Evolutionary conservation across 2,888 invertebrate species (phyloP).

Genomic region (Phasia obesa): DNA sequence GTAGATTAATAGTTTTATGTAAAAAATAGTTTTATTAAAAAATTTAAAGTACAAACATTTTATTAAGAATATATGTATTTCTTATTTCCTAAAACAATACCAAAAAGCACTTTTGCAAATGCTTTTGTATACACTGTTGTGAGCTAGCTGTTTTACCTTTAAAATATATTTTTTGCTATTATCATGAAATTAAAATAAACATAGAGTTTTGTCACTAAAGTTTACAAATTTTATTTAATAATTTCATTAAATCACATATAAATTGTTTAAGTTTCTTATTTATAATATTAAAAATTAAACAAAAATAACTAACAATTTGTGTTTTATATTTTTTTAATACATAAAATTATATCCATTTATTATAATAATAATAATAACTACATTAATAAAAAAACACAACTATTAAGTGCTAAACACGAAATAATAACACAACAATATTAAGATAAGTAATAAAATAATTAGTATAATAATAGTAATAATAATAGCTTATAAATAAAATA

Average conservation of each 20-base stretch:
- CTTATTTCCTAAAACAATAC: no score
- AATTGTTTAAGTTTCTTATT: slow-evolving; percentile 16
- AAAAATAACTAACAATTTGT: slow-evolving; percentile 31
- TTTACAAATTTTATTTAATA: slow-evolving; percentile 32
- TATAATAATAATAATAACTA: slow-evolving; percentile 20
- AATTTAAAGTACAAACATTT: no score
- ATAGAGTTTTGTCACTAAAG: no score
- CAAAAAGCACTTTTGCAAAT: no score
- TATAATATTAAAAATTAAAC: slow-evolving; percentile 22
- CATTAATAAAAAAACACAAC: slow-evolving; percentile 23
- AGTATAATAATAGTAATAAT: slow-evolving; percentile 8
- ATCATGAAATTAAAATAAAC: no score
- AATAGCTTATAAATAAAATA: background rate
- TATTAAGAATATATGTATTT: no score
- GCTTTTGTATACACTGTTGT: no score
- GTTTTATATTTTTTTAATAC: slow-evolving; percentile 8
- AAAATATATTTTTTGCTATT: no score
- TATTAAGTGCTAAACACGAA: slow-evolving; percentile 36
- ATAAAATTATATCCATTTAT: slow-evolving; percentile 24
- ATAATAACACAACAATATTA: slow-evolving; percentile 41
- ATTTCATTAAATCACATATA: slow-evolving; percentile 56
- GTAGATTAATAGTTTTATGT: no score
- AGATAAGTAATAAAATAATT: slow-evolving; percentile 24
- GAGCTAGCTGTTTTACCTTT: no score
- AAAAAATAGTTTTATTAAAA: no score